Evolutionary conservation across 2,888 invertebrate species (phyloP), one percentile per base, ranked within the genome.

Genomic region (Agapostemon virescens): DNA sequence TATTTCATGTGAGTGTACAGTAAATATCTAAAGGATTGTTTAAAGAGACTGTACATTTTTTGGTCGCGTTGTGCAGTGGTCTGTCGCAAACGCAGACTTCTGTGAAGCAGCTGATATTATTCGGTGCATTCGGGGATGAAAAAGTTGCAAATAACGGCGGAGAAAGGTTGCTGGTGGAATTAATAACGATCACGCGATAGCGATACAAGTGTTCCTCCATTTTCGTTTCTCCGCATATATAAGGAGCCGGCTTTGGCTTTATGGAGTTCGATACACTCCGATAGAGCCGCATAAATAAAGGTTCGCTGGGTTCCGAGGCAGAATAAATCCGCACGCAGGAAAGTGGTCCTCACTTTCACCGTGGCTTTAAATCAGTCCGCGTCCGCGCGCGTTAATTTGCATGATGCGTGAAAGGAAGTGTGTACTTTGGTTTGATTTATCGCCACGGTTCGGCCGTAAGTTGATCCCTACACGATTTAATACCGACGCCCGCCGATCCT

Each of bases 231-330:
- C 15, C 4, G 9, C 20, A 42, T 64, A 52, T 58, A 64, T 45
- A 81, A 68, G 63, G 52, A 66, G 45, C 33, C 70, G 76, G 81
- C 76, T 84, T 85, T 86, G 76, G 81, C 74, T 84, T 85, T 86
- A 86, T 83, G 78, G 84, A 66, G 79, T 72, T 75, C 83, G 84
- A 75, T 70, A 72, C 75, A 72, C 64, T 13, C 23, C 74, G 77
- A 82, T 73, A 79, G 69, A 72, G 70, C 74, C 64, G 80, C 70
- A 79, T 61, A 66, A 77, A 75, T 75, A 75, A 69, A 38, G 38
- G 1, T 38, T 58, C 61, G 61, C 61, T 15, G 42, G 42, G 58
- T 42, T n/a, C 58, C n/a, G 55, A 23, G 20, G 49, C 61, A 45
- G 42, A 68, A 58, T 67, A 64, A 38, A 69, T 63, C 74, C 45